Conservation (phyloP, 2,797 vertebrate species). For the Gadopsis bispinosus region DNA sequence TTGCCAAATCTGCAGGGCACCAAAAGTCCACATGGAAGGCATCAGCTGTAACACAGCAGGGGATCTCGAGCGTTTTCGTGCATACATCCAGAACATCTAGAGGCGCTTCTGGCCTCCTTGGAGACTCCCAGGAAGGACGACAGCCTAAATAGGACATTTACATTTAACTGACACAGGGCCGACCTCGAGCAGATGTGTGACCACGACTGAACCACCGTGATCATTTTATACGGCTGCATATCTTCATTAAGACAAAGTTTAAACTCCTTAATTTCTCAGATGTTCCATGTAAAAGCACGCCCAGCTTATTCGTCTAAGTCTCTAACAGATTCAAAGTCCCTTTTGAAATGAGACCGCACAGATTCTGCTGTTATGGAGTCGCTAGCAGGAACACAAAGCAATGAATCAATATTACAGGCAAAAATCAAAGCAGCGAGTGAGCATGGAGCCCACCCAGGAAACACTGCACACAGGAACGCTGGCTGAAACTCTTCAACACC, state of each 20-base stretch:
- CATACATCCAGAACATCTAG: conserved; percentile 12
- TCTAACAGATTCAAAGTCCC: background rate
- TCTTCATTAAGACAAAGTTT: background rate
- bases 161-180: background rate
- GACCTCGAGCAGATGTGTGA: background rate
- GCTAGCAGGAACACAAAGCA: conserved; percentile 8
- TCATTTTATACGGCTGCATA: background rate
- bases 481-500: conserved; percentile 52
- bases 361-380: background rate
- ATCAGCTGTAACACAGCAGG: conserved; percentile 36
- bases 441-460: conserved; percentile 34
- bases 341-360: background rate
- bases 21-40: conserved; percentile 34
- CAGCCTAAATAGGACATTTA: background rate
- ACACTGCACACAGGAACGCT: conserved; percentile 12
- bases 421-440: conserved; percentile 20
- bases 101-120: background rate
- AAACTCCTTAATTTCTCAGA: background rate
- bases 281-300: background rate
- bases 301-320: background rate
- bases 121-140: background rate
- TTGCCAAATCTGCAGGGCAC: conserved; percentile 40
- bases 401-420: conserved; percentile 28
- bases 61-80: conserved; percentile 3
- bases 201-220: background rate